phyloP scores from a whole-genome alignment of 2,888 invertebrate genomes.

The Cryptus armator region DNA sequence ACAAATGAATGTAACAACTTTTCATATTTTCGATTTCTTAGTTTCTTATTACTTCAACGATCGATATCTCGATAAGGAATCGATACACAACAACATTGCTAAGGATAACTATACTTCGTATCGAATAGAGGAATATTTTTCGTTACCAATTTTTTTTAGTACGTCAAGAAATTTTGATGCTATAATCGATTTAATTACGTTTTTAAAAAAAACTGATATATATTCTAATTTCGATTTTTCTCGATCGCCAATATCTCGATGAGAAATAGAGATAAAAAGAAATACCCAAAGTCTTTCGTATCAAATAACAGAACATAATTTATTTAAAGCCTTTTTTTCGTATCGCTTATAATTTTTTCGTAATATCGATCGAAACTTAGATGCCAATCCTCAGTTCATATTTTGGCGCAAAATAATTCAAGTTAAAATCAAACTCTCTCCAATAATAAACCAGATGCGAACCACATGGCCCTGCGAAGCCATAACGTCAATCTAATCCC shows the following conservation, averaged over 20 bases:
- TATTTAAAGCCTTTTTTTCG: not conserved
- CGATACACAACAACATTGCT: not conserved
- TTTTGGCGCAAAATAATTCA: not conserved
- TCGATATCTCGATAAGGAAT: not conserved
- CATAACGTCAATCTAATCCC: conserved; percentile 13
- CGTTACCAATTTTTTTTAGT: not conserved
- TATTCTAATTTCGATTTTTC: not conserved
- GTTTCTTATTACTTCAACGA: not conserved
- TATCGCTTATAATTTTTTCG: not conserved
- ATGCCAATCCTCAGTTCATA: not conserved
- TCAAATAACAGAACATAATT: not conserved
- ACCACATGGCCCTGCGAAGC: conserved; percentile 9
- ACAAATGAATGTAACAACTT: not conserved
- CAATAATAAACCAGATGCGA: conserved; percentile 12
- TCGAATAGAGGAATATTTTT: conserved; percentile 1
- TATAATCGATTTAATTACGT: not conserved
- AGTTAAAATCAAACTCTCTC: not conserved
- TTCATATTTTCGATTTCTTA: not conserved
- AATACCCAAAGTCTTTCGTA: not conserved
- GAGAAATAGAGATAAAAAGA: not conserved
- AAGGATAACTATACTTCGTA: not conserved
- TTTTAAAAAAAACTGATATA: too few relatives aligned
- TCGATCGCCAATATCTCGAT: not conserved
- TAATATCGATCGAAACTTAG: not conserved
- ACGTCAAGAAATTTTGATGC: not conserved